Conservation (phyloP, 2,797 vertebrate genomes). For the Natrix natrix region DNA sequence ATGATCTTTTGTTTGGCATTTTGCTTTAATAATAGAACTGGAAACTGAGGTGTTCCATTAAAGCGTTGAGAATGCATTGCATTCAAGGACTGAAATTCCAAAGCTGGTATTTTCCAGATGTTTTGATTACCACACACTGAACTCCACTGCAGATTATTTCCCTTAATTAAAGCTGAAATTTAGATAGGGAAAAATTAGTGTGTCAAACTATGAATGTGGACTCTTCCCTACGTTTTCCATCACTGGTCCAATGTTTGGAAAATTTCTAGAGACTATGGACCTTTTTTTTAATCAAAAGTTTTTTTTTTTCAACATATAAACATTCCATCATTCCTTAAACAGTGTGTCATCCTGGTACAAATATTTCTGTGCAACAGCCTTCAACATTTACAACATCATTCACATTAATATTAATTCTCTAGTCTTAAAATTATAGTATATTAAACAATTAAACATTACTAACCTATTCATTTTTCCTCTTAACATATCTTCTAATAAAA, state of each 20-base stretch:
- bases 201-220: not conserved
- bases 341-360: no score
- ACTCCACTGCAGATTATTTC: not conserved
- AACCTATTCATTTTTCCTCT: no score
- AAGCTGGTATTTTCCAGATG: not conserved
- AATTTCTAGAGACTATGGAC: not conserved
- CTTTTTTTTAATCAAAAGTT: not conserved
- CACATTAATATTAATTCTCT: no score
- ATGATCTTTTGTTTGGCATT: not conserved
- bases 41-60: not conserved
- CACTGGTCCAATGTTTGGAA: not conserved
- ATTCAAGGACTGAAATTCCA: not conserved
- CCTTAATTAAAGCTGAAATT: not conserved
- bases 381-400: no score
- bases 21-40: not conserved
- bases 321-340: no score
- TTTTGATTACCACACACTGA: not conserved
- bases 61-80: not conserved
- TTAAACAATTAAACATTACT: no score
- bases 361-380: no score
- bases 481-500: no score
- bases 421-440: no score
- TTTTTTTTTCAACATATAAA: no score
- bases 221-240: not conserved
- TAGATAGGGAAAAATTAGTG: not conserved